Conservation (phyloP, 2,113 vertebrate species). For the Semicossyphus pulcher region DNA sequence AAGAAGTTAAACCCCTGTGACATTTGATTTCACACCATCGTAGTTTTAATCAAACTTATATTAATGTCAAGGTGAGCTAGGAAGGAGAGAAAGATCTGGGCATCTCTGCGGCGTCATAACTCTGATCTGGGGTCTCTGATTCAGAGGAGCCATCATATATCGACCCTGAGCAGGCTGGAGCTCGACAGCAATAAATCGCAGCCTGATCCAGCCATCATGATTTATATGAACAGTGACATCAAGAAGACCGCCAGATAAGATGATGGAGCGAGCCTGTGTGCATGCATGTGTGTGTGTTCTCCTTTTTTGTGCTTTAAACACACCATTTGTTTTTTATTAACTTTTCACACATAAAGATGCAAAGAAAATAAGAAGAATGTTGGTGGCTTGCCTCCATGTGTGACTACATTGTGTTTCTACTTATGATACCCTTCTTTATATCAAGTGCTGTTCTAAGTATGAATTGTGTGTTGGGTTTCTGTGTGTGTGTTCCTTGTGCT, state of each 20-base stretch:
- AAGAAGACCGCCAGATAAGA: conserved; percentile 29
- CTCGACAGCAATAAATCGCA: conserved; percentile 48
- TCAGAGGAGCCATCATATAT: conserved; percentile 48
- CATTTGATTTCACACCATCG: not conserved
- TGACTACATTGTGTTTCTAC: not conserved
- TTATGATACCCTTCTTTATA: not conserved
- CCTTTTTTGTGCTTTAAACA: not conserved
- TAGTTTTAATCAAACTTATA: not conserved
- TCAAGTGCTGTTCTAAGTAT: conserved; percentile 1
- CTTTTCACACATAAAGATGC: conserved; percentile 12
- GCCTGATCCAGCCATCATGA: conserved; percentile 45
- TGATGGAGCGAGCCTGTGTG: conserved; percentile 12
- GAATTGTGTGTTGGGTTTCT: not conserved
- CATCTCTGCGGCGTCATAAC: conserved; percentile 10
- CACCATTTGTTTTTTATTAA: not conserved
- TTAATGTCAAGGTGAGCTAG: conserved; percentile 8
- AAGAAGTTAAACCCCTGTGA: not conserved
- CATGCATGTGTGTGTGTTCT: not conserved
- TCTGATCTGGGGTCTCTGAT: conserved; percentile 36
- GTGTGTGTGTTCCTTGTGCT: conserved; percentile 15
- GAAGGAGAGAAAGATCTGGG: not conserved
- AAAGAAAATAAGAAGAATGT: not conserved
- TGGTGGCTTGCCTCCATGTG: not conserved
- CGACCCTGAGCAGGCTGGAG: conserved; percentile 13
- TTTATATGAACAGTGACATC: conserved; percentile 37